Evolutionary conservation across 2,797 vertebrate genomes (phyloP).

Genomic region (Buphagus erythrorhynchus): DNA sequence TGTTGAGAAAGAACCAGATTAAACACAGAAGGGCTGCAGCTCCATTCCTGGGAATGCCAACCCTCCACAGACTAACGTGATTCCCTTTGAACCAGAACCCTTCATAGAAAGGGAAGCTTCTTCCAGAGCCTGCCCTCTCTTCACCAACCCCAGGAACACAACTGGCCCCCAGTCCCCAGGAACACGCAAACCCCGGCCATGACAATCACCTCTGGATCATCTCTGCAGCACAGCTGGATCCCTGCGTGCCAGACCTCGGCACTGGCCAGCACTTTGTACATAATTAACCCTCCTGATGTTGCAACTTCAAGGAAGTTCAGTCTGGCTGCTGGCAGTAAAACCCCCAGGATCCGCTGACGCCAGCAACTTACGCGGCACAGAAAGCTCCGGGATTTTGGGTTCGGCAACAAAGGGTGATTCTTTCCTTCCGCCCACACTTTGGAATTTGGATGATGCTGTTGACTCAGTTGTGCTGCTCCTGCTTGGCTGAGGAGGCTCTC

Average conservation of each 20-base stretch:
- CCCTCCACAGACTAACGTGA: fast-evolving
- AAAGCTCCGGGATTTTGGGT: conserved; percentile 18
- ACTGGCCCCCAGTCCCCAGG: background rate
- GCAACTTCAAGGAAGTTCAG: conserved; percentile 56
- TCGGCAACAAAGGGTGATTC: conserved; percentile 26
- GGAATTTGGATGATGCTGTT: background rate
- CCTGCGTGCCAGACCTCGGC: conserved; percentile 26
- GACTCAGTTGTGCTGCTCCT: background rate
- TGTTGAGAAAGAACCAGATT: background rate
- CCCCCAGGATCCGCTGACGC: conserved; percentile 13
- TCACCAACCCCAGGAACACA: background rate
- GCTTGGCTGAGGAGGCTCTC: background rate
- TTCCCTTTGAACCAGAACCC: background rate
- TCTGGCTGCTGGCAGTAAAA: conserved; percentile 31
- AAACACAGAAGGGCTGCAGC: background rate
- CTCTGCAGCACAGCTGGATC: conserved; percentile 58
- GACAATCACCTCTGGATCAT: conserved; percentile 45
- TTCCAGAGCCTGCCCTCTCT: background rate
- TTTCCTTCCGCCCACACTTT: conserved; percentile 17
- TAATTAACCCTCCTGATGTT: conserved; percentile 56
- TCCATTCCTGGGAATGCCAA: background rate
- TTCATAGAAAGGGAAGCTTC: background rate
- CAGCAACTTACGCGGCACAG: background rate
- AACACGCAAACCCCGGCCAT: background rate
- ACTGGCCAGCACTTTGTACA: conserved; percentile 46